Evolutionary conservation across 2,113 vertebrate genomes (phyloP), one percentile per base, ranked within the genome.

Genomic region (Cyanoderma ruficeps): DNA sequence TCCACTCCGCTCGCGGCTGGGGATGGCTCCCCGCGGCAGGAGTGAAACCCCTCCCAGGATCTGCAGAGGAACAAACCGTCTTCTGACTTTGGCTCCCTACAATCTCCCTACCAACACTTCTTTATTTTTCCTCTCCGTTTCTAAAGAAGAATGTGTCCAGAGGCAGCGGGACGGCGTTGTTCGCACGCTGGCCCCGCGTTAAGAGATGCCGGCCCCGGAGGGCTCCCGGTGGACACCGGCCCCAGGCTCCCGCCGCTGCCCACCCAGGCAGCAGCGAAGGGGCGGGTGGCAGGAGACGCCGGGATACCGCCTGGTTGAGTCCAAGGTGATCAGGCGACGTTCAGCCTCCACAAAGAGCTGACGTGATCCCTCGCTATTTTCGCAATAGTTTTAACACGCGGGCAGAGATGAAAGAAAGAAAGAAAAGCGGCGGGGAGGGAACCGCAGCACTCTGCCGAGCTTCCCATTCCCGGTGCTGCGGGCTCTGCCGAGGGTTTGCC

Each of bases 221-320:
- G 44, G n/a, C 20, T 18, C 15, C 42, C 8, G 33, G 22, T 11
- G 8, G 42, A 44, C 42, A 3, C 12, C 4, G 24, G 31, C 9
- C 30, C 21, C 50, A 5, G 55, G 41, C 20, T 69, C 42, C 18
- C 10, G 12, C 31, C 39, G 20, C 65, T 59, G 60, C 50, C 24
- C 28, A 7, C 52, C 47, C 61, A 15, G 64, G 67, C 52, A 49
- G 81, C 55, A 21, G 19, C 11, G 7, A 42, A 39, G 16, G 35
- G 39, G 19, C 4, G 27, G 23, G 21, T 3, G 53, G 47, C 82
- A 44, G 74, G 33, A 77, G n/a, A 44, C 1, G 18, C 28, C 10
- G 19, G 35, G 35, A 15, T 13, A 55, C 6, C 2, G 9, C 30
- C 46, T 7, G 19, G 7, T 0, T 10, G 30, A 67, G 50, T 1